A percentile compares a stretch with the other conserved stretches of the same genome.
phyloP scores from a whole-genome alignment of 2,797 vertebrate species.

The Gorsachius magnificus region DNA sequence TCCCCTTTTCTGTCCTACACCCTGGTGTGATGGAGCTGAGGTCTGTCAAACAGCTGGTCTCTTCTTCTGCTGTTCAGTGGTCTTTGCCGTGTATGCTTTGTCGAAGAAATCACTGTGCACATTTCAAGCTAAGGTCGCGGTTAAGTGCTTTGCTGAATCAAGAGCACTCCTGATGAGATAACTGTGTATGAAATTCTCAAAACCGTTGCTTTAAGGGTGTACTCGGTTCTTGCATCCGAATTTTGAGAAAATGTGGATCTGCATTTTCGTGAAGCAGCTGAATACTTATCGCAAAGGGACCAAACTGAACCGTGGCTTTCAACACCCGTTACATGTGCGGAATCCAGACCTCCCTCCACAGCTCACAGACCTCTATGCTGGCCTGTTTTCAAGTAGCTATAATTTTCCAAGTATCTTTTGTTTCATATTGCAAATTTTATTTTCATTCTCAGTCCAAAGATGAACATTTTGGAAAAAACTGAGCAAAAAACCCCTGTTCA shows the following conservation, averaged over 20 bases:
- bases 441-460: conserved; percentile 21
- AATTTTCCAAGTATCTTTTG: conserved; percentile 2
- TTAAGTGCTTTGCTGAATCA: not conserved
- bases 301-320: not conserved
- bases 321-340: not conserved
- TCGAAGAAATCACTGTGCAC: not conserved
- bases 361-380: not conserved
- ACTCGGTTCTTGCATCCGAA: not conserved
- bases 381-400: not conserved
- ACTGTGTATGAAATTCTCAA: not conserved
- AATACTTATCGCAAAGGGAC: not conserved
- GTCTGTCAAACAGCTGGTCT: not conserved
- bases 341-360: not conserved
- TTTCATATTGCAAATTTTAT: conserved; percentile 18
- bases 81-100: not conserved
- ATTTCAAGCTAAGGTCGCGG: not conserved
- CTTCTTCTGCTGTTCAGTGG: not conserved
- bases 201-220: not conserved
- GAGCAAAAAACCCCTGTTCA: not conserved
- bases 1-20: not conserved
- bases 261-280: not conserved
- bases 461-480: conserved; percentile 28
- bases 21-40: not conserved
- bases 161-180: not conserved
- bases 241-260: not conserved